Percentiles rank a stretch among this genome's conserved stretches.
These are phyloP conservation scores for Trachelus stipa DNA, from an alignment of 2,888 invertebrate species.

Conservation along the genomic window DNA sequence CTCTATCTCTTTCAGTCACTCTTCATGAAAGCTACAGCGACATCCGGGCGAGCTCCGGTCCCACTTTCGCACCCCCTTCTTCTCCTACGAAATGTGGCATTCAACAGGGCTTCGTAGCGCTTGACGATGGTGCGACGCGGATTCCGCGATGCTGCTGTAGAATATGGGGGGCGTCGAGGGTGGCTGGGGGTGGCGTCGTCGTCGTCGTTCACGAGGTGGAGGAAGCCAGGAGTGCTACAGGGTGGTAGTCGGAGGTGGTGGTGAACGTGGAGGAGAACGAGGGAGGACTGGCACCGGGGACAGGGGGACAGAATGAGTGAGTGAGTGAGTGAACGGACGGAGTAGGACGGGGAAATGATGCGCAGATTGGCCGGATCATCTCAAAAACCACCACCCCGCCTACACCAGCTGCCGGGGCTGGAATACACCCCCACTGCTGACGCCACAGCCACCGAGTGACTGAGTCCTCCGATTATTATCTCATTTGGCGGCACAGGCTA, in stretches of 20 bases:
- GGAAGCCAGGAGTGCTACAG: conserved; percentile 31
- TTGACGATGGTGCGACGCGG: conserved; percentile 5
- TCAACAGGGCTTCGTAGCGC: conserved; percentile 57
- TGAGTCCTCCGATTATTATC: conserved; percentile 63
- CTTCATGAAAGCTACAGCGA: conserved; percentile 14
- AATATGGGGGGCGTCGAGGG: conserved; percentile 30
- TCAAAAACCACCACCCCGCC: conserved; percentile 60
- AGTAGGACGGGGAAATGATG: conserved; percentile 63
- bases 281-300: conserved; percentile 19
- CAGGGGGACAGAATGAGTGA: conserved; percentile 21
- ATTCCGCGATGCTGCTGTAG: conserved; percentile 42
- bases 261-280: conserved; percentile 22
- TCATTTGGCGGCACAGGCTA: conserved; percentile 60
- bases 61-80: conserved; percentile 37
- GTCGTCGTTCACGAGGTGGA: conserved; percentile 20
- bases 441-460: conserved; percentile 51
- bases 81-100: conserved; percentile 60
- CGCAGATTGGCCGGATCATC: conserved; percentile 68
- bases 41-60: conserved; percentile 10
- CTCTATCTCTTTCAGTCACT: conserved; percentile 11
- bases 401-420: conserved; percentile 34
- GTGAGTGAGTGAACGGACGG: conserved; percentile 9
- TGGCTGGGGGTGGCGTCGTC: conserved; percentile 14
- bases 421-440: conserved; percentile 52
- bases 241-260: conserved; percentile 12